Base-by-base conservation (phyloP, 1,140 invertebrate genomes). In the Druon quercuslanigerum region DNA sequence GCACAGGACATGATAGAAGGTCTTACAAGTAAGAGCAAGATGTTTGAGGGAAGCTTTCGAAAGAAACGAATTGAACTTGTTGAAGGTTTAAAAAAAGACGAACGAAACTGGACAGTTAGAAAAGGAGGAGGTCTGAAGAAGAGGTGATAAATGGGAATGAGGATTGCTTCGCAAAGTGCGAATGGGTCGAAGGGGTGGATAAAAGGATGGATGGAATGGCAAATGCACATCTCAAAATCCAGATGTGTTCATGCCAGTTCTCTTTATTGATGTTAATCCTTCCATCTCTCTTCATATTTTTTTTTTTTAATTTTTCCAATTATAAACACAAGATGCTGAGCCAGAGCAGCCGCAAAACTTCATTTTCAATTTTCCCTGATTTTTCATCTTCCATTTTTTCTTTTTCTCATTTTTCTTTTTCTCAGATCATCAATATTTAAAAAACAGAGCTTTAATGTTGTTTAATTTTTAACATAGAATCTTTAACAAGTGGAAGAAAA, bases 71-170 rank as follows among this genome's bases (percentile, higher is more conserved):
- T 80, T 77, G 79, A 60, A 79, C 75, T 75, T 72, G 73, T 79
- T 76, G 80, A 77, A 77, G 71, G 46, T 73, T 74, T 46, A 40
- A 56, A 46, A 73, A 75, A 78, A 52, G 17, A 40, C 50, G 11
- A 66, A 50, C 46, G n/a, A 50, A 52, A 54, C 72, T 77, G 79
- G 79, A 79, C 76, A 82, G 78, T 83, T 82, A 83, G 84, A 80
- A 82, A 85, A 86, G 83, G 77, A 83, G 79, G 74, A 85, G 81
- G 76, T 78, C 78, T 83, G 74, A 74, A 70, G 75, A 79, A 85
- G 84, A 88, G 84, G 89, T 89, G 88, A 89, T 89, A 89, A 90
- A 89, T 89, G 84, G 83, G 84, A 88, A 87, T 86, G 85, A 90
- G 85, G 83, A 89, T 89, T 88, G 88, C 87, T 85, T 83, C 83